Evolutionary conservation across 2,888 invertebrate genomes (phyloP), one percentile per base, ranked within the genome.

Genomic region (Petrophora chlorosata): DNA sequence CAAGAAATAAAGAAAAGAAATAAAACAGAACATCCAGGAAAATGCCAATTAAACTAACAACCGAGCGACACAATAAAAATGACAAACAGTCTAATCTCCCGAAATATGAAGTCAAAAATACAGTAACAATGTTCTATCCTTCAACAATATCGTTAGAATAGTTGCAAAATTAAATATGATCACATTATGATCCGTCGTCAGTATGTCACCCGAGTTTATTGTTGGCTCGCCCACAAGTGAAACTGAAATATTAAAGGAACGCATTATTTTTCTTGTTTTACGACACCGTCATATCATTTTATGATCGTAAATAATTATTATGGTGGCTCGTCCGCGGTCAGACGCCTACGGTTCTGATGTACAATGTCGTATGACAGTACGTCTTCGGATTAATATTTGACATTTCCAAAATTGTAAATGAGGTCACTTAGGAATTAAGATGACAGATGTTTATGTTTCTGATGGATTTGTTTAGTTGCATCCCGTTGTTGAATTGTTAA

Each of bases 201-300:
- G 33, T 39, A 26, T 51, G 50, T 56, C 48, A 43, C 40, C 38
- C 4, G 34, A 29, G 61, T 64, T 56, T 68, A 69, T 67, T 60
- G 57, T 54, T 52, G 59, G 47, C 61, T 65, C 70, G 50, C 40
- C 59, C 69, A 63, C 48, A 13, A 36, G 16, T 38, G 30, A 23
- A 12, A n/a, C 47, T 70, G 66, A 73, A 70, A 63, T 68, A 65
- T 61, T 56, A 59, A 63, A 67, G 64, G 62, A 63, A 67, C 65
- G 61, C 64, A 65, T 65, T 67, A 70, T 76, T 75, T 73, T 73
- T 73, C 69, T 56, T 67, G 59, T 66, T 76, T 73, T 75, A 77
- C 73, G 73, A 74, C 68, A 49, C 60, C 67, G 56, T 49, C 63
- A 63, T 72, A 65, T 69, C 64, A 68, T 61, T 69, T 65, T 67